Evolutionary conservation across 2,888 invertebrate genomes (phyloP).

Genomic region (Hydropsyche betteni): DNA sequence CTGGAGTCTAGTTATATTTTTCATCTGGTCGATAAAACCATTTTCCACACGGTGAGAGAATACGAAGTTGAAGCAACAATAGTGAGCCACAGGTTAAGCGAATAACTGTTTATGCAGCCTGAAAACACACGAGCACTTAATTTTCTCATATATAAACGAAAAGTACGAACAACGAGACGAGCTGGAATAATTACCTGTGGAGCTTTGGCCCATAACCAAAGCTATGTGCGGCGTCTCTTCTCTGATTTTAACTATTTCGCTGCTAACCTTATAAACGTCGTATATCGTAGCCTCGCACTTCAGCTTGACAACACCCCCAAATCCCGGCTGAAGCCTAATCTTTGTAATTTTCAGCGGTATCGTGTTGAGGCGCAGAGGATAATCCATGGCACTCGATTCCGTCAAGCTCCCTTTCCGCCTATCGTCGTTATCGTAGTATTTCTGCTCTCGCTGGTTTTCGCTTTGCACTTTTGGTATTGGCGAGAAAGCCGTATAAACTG

Average conservation of each 20-base stretch:
- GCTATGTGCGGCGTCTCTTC: slow-evolving; percentile 68
- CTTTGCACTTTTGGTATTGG: slow-evolving; percentile 14
- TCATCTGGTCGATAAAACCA: slow-evolving; percentile 35
- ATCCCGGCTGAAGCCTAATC: slow-evolving; percentile 57
- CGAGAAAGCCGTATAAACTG: slow-evolving; percentile 46
- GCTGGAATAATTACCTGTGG: slow-evolving; percentile 43
- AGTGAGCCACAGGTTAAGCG: neutral
- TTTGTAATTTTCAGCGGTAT: slow-evolving; percentile 60
- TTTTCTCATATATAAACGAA: neutral
- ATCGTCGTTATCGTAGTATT: slow-evolving; percentile 31
- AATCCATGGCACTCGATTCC: slow-evolving; percentile 53
- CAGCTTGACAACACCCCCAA: slow-evolving; percentile 64
- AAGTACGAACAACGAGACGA: too few relatives aligned
- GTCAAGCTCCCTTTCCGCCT: slow-evolving; percentile 11
- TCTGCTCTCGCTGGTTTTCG: slow-evolving; percentile 25
- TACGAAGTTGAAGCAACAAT: slow-evolving; percentile 3
- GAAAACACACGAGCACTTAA: slow-evolving; percentile 3
- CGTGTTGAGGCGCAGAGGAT: slow-evolving; percentile 57
- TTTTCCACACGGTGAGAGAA: slow-evolving; percentile 17
- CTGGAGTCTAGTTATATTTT: slow-evolving; percentile 4
- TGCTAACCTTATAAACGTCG: slow-evolving; percentile 68
- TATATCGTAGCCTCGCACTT: slow-evolving; percentile 69
- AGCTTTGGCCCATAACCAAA: slow-evolving; percentile 64
- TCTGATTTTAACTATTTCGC: slow-evolving; percentile 64
- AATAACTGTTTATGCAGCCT: slow-evolving; percentile 26